phyloP scores from a whole-genome alignment of 1,140 invertebrate genomes.

The Agrypnia vestita region DNA sequence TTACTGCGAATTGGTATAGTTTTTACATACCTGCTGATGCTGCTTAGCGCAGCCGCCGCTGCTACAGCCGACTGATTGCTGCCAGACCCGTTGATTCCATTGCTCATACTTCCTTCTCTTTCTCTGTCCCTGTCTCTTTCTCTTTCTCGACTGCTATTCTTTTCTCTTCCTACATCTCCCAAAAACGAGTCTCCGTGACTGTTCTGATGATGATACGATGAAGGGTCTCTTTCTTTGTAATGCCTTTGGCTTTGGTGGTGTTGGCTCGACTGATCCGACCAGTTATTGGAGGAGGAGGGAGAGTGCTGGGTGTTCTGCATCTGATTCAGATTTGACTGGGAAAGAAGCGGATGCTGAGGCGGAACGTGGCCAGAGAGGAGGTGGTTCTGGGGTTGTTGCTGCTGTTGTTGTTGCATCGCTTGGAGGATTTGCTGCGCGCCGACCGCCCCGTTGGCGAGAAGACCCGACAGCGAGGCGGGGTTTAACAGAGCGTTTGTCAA shows the following conservation, averaged over 20 bases:
- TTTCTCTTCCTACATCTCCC: constrained; percentile 52
- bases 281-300: constrained; percentile 59
- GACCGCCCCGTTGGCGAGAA: constrained; percentile 79
- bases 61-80: constrained; percentile 55
- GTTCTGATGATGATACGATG: constrained; percentile 64
- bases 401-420: constrained; percentile 75
- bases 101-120: constrained; percentile 62
- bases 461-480: constrained; percentile 78
- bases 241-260: constrained; percentile 67
- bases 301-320: constrained; percentile 58
- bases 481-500: constrained; percentile 75
- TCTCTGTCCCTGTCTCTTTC: constrained; percentile 69
- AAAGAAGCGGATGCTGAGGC: constrained; percentile 63
- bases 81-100: constrained; percentile 60
- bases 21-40: constrained; percentile 68
- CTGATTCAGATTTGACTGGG: constrained; percentile 21
- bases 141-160: constrained; percentile 65
- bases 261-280: constrained; percentile 58
- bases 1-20: too few relatives aligned
- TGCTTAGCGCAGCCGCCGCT: constrained; percentile 66
- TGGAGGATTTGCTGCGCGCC: constrained; percentile 78
- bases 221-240: constrained; percentile 71
- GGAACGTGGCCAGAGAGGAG: constrained; percentile 66
- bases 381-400: constrained; percentile 62
- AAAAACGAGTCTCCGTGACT: constrained; percentile 61